Base-by-base conservation (phyloP, 2,797 vertebrate genomes). In the Stomatorhinus walkeri region DNA sequence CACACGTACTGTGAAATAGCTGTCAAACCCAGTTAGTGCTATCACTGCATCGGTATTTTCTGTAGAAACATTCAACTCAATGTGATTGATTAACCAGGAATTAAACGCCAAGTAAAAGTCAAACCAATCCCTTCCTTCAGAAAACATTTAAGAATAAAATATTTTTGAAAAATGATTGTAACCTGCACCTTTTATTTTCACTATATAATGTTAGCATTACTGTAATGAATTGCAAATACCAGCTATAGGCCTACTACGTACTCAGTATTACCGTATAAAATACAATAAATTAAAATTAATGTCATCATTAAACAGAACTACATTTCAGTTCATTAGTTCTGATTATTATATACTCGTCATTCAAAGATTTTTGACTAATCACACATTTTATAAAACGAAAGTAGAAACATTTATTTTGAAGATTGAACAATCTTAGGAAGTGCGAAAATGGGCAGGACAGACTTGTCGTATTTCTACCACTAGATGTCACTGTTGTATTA, bases 401-500 rank as follows among this genome's bases (percentile, higher is more conserved):
- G 0, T 19, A 76, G 28, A 43, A 81, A 19, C 19, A 46, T 85
- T 54, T 85, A 85, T 51, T 85, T 85, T 51, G 84, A 52, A 54
- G 51, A 4, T 16, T 54, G 14, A 85, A 28, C 84, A 16, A 36
- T 32, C 49, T 49, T 49, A 10, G 4, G 4, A 36, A 85, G 49
- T 7, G 4, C 28, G 2, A 24, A 46, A 85, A 52, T 28, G 48
- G 43, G 16, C 79, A 43, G 79, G 79, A 19, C 43, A 22, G 79
- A 14, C 79, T 46, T 24, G 40, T 8, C 22, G 24, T 56, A 19
- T 40, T n/a, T 83, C 10, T 32, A 89, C 46, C 88, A 86, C 88
- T 43, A 89, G 88, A 48, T 85, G 83, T 49, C 88, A 89, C 28
- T 68, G 14, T 68, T 89, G 46, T 36, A 51, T 59, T 79, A 85